Base-by-base conservation (phyloP, 2,113 vertebrate species). In the Nothobranchius furzeri region DNA sequence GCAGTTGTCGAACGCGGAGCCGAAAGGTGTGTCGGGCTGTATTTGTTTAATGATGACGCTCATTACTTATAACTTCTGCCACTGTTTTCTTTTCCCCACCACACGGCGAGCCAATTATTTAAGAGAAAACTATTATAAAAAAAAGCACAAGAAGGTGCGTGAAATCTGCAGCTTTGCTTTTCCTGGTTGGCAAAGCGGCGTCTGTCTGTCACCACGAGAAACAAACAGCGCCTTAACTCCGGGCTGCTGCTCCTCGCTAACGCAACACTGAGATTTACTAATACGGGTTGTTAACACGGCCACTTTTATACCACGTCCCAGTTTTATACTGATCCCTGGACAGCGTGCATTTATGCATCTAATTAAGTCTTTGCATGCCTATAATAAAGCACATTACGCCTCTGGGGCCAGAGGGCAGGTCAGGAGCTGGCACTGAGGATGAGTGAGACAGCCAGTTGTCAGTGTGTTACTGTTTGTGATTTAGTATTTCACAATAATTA, bases 311-410 rank as follows among this genome's bases (percentile, higher is more conserved):
- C 6, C 76, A 67, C 62, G 62, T 75, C 84, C 73, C 70, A 75
- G 74, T 82, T 89, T 88, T 85, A 73, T 85, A 76, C 75, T 68
- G 43, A 68, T 88, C 89, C 88, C 90, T 17, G 78, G 87, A 85
- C 82, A 75, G 50, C 79, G 66, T 71, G 81, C 85, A 91, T 91
- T 86, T 89, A 86, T 86, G 81, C 90, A 87, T 87, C 87, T 90
- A 89, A 90, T 91, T 87, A 92, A 90, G 88, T 89, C 85, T 81
- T 90, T 87, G 88, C 85, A 86, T 90, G 88, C 90, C 82, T 83
- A 89, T 88, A 90, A 90, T 90, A 89, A 90, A 91, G 79, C 81
- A 85, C 83, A 87, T 88, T 86, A 85, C 88, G 74, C 89, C 89
- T 83, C 71, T 75, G 89, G 83, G 88, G 84, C 75, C 9, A 71